Percentiles rank a stretch among this genome's conserved stretches.
Conservation (phyloP, 64 coral and sea anemone species). For the Pocillopora verrucosa region DNA sequence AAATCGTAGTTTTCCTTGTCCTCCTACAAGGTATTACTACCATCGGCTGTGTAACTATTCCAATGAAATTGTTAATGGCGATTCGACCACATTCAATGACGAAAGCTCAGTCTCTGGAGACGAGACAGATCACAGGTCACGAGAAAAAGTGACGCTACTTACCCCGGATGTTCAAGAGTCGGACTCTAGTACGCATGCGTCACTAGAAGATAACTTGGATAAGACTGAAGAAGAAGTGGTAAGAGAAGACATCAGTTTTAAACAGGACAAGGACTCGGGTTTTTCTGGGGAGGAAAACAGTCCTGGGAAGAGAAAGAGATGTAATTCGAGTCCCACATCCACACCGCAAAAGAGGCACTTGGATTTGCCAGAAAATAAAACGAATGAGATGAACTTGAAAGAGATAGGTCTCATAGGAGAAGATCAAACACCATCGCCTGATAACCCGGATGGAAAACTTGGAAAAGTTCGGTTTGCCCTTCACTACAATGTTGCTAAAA, state of each 20-base stretch:
- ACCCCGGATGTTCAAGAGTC: constrained; percentile 23
- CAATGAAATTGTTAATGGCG: constrained; percentile 42
- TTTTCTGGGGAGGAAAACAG: constrained; percentile 20
- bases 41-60: constrained; percentile 62
- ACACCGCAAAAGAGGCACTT: neutral
- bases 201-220: constrained; percentile 62
- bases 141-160: constrained; percentile 7
- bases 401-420: constrained; percentile 17
- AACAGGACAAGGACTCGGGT: neutral
- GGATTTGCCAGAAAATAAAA: neutral
- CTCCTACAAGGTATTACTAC: constrained; percentile 64
- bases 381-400: constrained; percentile 31
- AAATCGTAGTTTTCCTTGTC: constrained; percentile 12
- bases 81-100: constrained; percentile 26
- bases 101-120: constrained; percentile 32
- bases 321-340: neutral
- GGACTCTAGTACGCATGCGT: constrained; percentile 66
- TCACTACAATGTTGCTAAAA: constrained; percentile 74
- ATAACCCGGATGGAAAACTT: constrained; percentile 39
- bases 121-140: constrained; percentile 28
- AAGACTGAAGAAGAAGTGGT: constrained; percentile 53
- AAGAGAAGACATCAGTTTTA: constrained; percentile 14
- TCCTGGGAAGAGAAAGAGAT: constrained; percentile 28
- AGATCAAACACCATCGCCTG: constrained; percentile 48
- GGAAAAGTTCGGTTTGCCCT: constrained; percentile 85